Percentiles rank a stretch among this genome's conserved stretches.
phyloP scores from a whole-genome alignment of 2,888 invertebrate species.

The Myathropa florea region DNA sequence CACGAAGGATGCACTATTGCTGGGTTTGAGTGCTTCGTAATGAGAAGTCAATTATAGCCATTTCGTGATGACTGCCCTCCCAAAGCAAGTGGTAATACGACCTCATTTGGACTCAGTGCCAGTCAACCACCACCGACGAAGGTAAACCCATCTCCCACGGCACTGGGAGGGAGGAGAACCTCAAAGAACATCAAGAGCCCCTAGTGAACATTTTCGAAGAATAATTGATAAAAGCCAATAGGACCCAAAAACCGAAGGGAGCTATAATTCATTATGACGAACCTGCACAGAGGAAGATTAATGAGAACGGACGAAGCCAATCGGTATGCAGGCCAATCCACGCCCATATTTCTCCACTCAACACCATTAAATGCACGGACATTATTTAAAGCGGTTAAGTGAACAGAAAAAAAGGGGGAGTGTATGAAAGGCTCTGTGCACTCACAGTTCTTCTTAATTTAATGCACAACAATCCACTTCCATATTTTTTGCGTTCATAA shows the following conservation, averaged over 20 bases:
- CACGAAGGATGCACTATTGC: no score
- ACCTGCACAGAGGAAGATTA: not conserved
- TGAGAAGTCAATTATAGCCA: no score
- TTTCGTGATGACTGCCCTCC: not conserved
- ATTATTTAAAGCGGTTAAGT: not conserved
- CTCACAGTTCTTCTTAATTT: conserved; percentile 26
- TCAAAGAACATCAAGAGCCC: no score
- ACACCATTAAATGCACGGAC: not conserved
- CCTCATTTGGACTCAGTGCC: not conserved
- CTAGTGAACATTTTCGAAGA: no score
- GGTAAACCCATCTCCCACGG: no score
- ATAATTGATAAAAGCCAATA: no score
- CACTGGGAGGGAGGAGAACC: no score
- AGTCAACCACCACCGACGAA: not conserved
- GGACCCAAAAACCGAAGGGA: no score
- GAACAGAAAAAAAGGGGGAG: not conserved
- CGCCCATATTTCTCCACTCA: not conserved
- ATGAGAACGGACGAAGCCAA: not conserved
- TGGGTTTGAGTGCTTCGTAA: no score
- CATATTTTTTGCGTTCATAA: conserved; percentile 25
- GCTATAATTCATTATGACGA: no score
- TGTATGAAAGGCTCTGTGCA: no score
- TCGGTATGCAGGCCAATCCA: not conserved
- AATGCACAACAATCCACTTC: conserved; percentile 21
- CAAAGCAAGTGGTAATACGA: not conserved